Conservation (phyloP, 2,888 invertebrate genomes). For the Zhuqinia jingwanae region DNA sequence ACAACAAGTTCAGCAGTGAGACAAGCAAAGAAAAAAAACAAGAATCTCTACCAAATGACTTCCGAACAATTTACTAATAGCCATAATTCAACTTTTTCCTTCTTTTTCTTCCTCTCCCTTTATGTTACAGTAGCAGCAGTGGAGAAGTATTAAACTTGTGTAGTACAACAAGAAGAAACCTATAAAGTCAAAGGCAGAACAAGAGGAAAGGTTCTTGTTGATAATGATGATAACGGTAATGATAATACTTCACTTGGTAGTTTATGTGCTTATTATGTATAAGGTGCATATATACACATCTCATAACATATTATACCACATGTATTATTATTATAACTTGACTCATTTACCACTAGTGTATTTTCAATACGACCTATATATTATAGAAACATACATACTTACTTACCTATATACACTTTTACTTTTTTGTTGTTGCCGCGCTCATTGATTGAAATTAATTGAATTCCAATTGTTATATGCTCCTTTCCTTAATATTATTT, state of each 20-base stretch:
- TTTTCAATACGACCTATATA: too few relatives aligned
- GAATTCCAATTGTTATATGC: slow-evolving; percentile 69
- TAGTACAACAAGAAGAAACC: slow-evolving; percentile 24
- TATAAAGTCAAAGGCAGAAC: slow-evolving; percentile 46
- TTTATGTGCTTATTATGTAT: slow-evolving; percentile 4
- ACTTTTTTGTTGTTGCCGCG: neutral
- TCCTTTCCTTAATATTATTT: slow-evolving; percentile 18
- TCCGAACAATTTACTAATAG: slow-evolving; percentile 72
- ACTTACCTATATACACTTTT: neutral
- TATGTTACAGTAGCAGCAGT: neutral
- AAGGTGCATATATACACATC: too few relatives aligned
- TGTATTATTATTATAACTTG: too few relatives aligned
- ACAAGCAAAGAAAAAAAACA: slow-evolving; percentile 47
- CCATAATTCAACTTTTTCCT: slow-evolving; percentile 70
- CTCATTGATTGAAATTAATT: slow-evolving; percentile 71
- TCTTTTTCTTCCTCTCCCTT: slow-evolving; percentile 9
- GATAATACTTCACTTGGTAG: slow-evolving; percentile 61
- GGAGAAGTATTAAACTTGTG: neutral
- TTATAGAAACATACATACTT: too few relatives aligned
- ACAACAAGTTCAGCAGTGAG: slow-evolving; percentile 45
- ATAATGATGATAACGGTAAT: slow-evolving; percentile 48
- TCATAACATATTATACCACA: too few relatives aligned
- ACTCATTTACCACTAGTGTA: too few relatives aligned
- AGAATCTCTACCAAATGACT: slow-evolving; percentile 68
- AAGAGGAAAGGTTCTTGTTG: neutral